phyloP scores from a whole-genome alignment of 2,888 invertebrate genomes.

The Euclidia mi region DNA sequence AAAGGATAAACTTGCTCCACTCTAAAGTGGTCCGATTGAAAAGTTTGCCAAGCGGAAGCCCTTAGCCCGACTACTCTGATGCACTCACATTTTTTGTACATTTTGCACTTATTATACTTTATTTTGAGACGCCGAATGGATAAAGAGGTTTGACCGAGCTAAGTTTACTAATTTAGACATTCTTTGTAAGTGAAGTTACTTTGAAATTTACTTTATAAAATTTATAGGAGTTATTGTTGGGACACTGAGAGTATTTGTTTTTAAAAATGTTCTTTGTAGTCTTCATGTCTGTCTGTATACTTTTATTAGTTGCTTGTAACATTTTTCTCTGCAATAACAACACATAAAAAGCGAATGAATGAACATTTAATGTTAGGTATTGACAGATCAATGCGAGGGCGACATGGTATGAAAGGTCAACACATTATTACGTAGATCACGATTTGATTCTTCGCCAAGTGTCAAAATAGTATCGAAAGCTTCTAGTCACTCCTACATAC shows the following conservation, averaged over 20 bases:
- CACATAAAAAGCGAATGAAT: too few species aligned
- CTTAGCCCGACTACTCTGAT: slow-evolving; percentile 65
- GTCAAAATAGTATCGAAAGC: slow-evolving; percentile 7
- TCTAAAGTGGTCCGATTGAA: slow-evolving; percentile 76
- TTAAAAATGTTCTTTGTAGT: not conserved
- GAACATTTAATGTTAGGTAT: not conserved
- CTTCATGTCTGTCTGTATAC: too few species aligned
- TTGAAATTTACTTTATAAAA: slow-evolving; percentile 38
- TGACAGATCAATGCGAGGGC: not conserved
- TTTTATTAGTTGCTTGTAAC: too few species aligned
- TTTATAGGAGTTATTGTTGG: slow-evolving; percentile 24
- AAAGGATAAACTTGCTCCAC: slow-evolving; percentile 72
- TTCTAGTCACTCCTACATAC: not conserved
- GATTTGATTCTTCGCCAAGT: slow-evolving; percentile 8
- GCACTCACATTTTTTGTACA: slow-evolving; percentile 63
- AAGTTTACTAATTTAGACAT: slow-evolving; percentile 68
- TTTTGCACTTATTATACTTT: slow-evolving; percentile 56
- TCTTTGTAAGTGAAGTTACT: slow-evolving; percentile 52
- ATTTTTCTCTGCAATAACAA: too few species aligned
- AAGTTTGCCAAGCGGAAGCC: slow-evolving; percentile 73
- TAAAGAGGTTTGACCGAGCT: slow-evolving; percentile 28
- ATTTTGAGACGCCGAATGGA: slow-evolving; percentile 41
- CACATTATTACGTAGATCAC: not conserved
- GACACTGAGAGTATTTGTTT: slow-evolving; percentile 4
- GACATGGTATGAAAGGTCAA: slow-evolving; percentile 4